phyloP scores from a whole-genome alignment of 64 coral and sea anemone genomes.

The Acropora tenuis region DNA sequence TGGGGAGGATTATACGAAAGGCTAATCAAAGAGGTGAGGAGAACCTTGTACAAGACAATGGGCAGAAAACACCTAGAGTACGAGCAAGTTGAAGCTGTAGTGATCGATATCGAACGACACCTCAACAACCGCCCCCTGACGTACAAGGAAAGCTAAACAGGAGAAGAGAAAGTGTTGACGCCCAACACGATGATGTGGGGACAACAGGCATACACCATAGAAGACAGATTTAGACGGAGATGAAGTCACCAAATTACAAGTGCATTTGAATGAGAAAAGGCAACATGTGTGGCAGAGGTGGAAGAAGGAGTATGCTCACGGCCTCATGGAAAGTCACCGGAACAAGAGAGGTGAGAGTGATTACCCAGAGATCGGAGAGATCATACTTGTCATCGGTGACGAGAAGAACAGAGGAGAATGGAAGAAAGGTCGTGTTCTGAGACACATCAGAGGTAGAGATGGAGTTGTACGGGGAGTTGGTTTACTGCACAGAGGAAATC shows the following conservation, averaged over 20 bases:
- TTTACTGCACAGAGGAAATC: constrained; percentile 12
- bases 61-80: constrained; percentile 46
- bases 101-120: constrained; percentile 68
- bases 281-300: too few relatives aligned
- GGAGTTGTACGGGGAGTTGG: constrained; percentile 35
- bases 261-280: too few relatives aligned
- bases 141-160: not conserved
- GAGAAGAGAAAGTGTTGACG: constrained; percentile 18
- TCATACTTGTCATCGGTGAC: too few relatives aligned
- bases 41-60: constrained; percentile 84
- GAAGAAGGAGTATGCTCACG: too few relatives aligned
- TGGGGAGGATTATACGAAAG: too few relatives aligned
- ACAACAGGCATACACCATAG: not conserved
- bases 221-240: constrained; percentile 54
- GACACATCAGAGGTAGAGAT: constrained; percentile 35
- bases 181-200: constrained; percentile 50
- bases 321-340: too few relatives aligned
- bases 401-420: too few relatives aligned
- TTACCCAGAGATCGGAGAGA: too few relatives aligned
- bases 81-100: constrained; percentile 59
- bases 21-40: too few relatives aligned
- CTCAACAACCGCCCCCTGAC: constrained; percentile 52
- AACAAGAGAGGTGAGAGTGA: too few relatives aligned
- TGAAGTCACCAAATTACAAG: constrained; percentile 55
- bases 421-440: too few relatives aligned